A percentile compares a stretch with the other conserved stretches of the same genome.
phyloP scores from a whole-genome alignment of 1,140 invertebrate species.

The Saxidomus purpurata region DNA sequence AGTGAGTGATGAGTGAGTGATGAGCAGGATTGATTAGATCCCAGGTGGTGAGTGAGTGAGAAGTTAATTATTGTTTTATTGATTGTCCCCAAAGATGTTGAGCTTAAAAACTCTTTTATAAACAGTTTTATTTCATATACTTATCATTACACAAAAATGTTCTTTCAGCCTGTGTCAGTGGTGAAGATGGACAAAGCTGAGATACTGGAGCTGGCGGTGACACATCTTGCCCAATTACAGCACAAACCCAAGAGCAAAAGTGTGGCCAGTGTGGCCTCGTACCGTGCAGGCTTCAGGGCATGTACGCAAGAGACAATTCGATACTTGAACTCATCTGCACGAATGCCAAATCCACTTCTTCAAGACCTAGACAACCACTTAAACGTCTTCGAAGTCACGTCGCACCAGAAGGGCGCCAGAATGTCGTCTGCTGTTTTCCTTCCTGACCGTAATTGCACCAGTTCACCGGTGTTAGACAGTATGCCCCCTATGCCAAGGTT shows the following conservation, averaged over 20 bases:
- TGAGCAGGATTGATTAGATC: no score
- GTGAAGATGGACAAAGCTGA: slow-evolving; percentile 45
- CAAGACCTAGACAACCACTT: neutral
- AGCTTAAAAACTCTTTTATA: no score
- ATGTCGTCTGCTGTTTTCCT: neutral
- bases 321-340: neutral
- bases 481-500: no score
- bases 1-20: no score
- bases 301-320: slow-evolving; percentile 9
- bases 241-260: neutral
- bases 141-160: no score
- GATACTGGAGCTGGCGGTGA: slow-evolving; percentile 46
- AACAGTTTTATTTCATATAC: no score
- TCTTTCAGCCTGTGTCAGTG: slow-evolving; percentile 7
- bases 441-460: neutral
- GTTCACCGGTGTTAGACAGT: neutral
- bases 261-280: neutral
- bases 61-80: no score
- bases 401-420: neutral
- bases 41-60: no score
- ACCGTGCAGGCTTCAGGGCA: slow-evolving; percentile 6
- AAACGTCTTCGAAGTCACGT: neutral
- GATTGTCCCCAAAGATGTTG: no score
- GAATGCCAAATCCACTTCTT: neutral
- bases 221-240: slow-evolving; percentile 4